Conservation (phyloP, 2,113 vertebrate genomes). For the Tragelaphus imberbis region DNA sequence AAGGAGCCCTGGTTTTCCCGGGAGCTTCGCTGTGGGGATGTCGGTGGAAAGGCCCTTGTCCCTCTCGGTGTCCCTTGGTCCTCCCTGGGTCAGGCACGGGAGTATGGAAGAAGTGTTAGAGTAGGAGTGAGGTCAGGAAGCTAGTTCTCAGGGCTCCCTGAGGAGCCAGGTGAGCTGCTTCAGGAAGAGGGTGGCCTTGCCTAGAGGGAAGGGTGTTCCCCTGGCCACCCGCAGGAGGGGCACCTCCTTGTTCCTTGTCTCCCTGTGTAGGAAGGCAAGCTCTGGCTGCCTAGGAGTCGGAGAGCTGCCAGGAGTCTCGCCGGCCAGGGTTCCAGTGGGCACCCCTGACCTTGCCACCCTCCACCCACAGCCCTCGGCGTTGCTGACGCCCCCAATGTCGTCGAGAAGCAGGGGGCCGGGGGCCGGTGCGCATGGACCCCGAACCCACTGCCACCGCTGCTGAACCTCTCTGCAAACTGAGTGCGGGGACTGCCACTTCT, state of each 20-base stretch:
- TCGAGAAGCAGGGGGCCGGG: conserved; percentile 86
- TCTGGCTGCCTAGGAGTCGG: background rate
- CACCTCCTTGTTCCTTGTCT: background rate
- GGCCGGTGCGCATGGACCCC: conserved; percentile 86
- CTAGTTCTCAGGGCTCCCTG: background rate
- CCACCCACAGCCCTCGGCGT: conserved; percentile 76
- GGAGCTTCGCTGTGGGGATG: background rate
- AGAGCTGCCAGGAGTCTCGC: background rate
- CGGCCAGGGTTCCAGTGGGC: background rate
- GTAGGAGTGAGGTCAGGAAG: background rate
- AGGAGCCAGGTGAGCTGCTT: background rate
- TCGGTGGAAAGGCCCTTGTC: background rate
- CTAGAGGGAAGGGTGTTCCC: background rate
- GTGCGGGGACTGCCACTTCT: conserved; percentile 96
- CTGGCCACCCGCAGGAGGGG: background rate
- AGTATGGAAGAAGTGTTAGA: background rate
- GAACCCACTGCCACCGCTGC: conserved; percentile 90
- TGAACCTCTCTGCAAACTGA: conserved; percentile 91
- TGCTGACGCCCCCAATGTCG: conserved; percentile 89
- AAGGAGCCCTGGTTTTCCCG: background rate
- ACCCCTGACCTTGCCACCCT: background rate
- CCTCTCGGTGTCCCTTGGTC: background rate
- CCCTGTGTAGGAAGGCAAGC: background rate
- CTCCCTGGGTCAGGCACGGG: background rate
- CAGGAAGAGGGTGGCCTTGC: background rate